Base-by-base conservation (phyloP, 2,113 vertebrate genomes). In the Furnarius figulus region DNA sequence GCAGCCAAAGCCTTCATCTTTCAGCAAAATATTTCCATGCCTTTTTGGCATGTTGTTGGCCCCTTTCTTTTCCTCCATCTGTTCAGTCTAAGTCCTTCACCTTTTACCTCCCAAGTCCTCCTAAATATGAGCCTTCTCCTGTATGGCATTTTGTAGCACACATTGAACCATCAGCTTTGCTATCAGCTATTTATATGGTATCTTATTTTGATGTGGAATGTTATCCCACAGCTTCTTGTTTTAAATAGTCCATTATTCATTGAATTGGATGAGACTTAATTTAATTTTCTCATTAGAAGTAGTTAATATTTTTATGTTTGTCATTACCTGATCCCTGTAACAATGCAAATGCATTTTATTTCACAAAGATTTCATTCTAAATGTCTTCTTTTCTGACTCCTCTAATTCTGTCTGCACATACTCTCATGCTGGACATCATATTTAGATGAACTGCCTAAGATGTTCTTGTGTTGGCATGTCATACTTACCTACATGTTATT, bases 401-500 rank as follows among this genome's bases (percentile, higher is more conserved):
- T 77, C 24, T 55, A n/a, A 42, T 42, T 85, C 33, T 84, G 4
- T 39, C 50, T 33, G 14, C 5, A 7, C 82, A 22, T 65, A 56
- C 78, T 85, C 12, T 44, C 19, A 67, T 59, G 28, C 0, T 70
- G 16, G 87, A 44, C 20, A 49, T 18, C 21, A 6, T 33, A 68
- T 80, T 80, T 52, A 74, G 27, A 63, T n/a, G 37, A 80, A 31
- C 21, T 61, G 40, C 16, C 53, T 24, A 47, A 77, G 49, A 15
- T 62, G 53, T 42, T 65, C 3, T 27, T 52, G 19, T 61, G 37
- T n/a, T 23, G 22, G 35, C 30, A 61, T 13, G 8, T 55, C 74
- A 46, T 47, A 8, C 53, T 10, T 49, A 53, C 19, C 42, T 50
- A 20, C 27, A 59, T 0, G 0, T 39, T 46, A 14, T 83, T 86